phyloP scores from a whole-genome alignment of 2,113 vertebrate species.

The Seriola rivoliana region DNA sequence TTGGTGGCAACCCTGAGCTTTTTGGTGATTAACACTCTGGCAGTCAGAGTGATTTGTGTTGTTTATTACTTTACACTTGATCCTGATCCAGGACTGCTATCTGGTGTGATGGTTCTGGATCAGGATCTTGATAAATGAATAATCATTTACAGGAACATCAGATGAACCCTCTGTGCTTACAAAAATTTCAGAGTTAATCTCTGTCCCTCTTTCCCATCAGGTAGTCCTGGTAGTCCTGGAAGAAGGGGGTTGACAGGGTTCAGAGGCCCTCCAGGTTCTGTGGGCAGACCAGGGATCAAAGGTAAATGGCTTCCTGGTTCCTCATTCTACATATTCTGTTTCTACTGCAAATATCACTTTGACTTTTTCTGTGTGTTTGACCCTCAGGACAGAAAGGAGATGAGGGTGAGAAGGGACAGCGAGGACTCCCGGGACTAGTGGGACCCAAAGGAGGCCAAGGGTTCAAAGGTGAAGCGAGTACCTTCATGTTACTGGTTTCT shows the following conservation, averaged over 20 bases:
- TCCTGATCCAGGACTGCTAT: neutral
- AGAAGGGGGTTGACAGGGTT: slow-evolving; percentile 68
- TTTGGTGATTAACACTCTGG: too few species aligned
- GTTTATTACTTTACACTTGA: neutral
- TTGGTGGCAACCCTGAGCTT: too few species aligned
- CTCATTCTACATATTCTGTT: neutral
- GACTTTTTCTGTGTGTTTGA: neutral
- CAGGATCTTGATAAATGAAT: too few species aligned
- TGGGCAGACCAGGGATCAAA: slow-evolving; percentile 77
- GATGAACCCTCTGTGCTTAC: too few species aligned
- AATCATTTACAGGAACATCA: too few species aligned
- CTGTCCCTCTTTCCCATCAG: slow-evolving; percentile 48
- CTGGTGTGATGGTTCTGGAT: neutral
- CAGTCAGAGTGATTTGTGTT: too few species aligned
- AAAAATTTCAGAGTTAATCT: neutral
- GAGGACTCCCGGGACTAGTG: slow-evolving; percentile 55
- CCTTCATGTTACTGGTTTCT: neutral
- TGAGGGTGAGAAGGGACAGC: slow-evolving; percentile 69
- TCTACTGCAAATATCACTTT: neutral
- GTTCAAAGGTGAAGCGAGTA: slow-evolving; percentile 73
- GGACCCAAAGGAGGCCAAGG: slow-evolving; percentile 73
- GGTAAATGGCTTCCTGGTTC: slow-evolving; percentile 53
- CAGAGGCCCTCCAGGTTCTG: slow-evolving; percentile 71
- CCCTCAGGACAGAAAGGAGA: slow-evolving; percentile 81
- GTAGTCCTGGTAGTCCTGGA: slow-evolving; percentile 72